These are phyloP conservation scores for Sebastes hubbsi DNA, from an alignment of 2,797 vertebrate genomes.

Conservation along the genomic window DNA sequence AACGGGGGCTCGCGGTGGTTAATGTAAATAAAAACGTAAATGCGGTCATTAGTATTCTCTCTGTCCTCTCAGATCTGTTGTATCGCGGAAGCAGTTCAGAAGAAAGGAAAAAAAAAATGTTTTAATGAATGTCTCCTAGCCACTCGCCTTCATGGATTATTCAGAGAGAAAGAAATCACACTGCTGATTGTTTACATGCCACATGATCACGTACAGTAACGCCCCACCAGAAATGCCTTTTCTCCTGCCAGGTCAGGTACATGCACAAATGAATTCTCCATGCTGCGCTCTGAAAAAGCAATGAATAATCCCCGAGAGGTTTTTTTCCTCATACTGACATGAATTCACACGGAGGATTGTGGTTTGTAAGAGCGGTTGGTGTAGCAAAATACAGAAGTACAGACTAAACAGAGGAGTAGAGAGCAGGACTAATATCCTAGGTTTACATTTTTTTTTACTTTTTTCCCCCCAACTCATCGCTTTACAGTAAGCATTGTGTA, in stretches of 20 bases:
- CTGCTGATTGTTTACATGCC: conserved; percentile 42
- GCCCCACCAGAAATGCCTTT: background rate
- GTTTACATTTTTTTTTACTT: background rate
- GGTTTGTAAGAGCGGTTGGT: background rate
- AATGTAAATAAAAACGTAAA: conserved; percentile 63
- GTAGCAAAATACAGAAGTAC: conserved; percentile 1
- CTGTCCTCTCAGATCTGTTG: conserved; percentile 32
- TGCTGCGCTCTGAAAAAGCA: conserved; percentile 15
- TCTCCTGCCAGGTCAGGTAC: background rate
- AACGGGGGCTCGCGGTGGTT: conserved; percentile 10
- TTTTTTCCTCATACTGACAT: background rate
- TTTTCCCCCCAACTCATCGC: background rate
- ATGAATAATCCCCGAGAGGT: background rate
- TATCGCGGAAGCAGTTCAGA: background rate
- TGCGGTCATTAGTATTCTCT: conserved; percentile 55
- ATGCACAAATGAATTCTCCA: conserved; percentile 13
- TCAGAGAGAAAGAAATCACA: conserved; percentile 25
- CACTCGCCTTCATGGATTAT: conserved; percentile 57
- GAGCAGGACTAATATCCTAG: background rate
- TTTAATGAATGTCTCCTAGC: conserved; percentile 56
- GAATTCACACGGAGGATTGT: conserved; percentile 8
- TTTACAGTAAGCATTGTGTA: background rate
- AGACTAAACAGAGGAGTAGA: background rate
- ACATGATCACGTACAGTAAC: conserved; percentile 1
- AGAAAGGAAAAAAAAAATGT: background rate